Conservation (phyloP, 1,140 invertebrate genomes). For the Bombus turneri region DNA sequence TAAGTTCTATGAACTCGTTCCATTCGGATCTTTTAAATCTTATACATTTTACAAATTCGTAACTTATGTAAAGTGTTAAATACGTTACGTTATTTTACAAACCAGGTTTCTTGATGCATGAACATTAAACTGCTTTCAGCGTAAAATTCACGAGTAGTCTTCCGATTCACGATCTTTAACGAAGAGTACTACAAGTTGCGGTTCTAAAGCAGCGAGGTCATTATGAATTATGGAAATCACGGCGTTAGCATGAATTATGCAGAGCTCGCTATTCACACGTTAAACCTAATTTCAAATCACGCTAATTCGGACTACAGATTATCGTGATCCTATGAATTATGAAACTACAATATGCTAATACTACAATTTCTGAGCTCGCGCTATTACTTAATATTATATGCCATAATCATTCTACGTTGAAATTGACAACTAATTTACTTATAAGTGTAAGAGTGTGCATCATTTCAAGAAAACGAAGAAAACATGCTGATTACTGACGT, state of each 20-base stretch:
- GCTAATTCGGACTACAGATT: constrained; percentile 13
- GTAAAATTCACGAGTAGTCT: neutral
- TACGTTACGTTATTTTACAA: no score
- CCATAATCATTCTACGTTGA: neutral
- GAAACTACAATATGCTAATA: constrained; percentile 25
- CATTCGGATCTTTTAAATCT: neutral
- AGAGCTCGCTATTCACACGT: constrained; percentile 26
- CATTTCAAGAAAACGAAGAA: neutral
- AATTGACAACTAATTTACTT: constrained; percentile 16
- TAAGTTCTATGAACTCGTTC: neutral
- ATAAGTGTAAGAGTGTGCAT: neutral
- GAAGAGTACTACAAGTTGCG: neutral
- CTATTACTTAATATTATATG: neutral
- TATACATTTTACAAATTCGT: no score
- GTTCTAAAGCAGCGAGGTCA: neutral
- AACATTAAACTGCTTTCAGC: neutral
- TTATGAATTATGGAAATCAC: constrained; percentile 34
- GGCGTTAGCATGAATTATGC: constrained; percentile 36
- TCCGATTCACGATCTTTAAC: neutral
- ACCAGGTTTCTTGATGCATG: no score
- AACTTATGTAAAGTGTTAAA: no score
- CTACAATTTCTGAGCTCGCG: neutral
- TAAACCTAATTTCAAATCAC: constrained; percentile 38
- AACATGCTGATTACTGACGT: neutral
- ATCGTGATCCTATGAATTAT: neutral